phyloP scores from a whole-genome alignment of 2,888 invertebrate species.

The Chrysina gloriosa region DNA sequence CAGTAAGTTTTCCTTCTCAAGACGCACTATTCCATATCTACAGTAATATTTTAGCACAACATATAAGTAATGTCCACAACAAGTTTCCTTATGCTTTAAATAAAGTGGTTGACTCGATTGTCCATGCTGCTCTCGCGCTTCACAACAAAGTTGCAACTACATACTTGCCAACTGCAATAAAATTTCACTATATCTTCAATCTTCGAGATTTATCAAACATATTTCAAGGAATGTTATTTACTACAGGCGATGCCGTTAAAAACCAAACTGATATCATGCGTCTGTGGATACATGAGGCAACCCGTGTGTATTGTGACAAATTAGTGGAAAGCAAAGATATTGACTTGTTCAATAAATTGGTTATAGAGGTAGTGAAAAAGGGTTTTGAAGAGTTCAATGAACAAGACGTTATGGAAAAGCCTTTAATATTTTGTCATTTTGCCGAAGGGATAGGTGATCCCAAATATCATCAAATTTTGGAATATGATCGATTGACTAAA shows the following conservation, averaged over 20 bases:
- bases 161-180: slow-evolving; percentile 93
- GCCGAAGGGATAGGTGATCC: slow-evolving; percentile 91
- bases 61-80: slow-evolving; percentile 73
- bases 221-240: slow-evolving; percentile 91
- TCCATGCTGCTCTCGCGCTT: slow-evolving; percentile 78
- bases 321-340: slow-evolving; percentile 84
- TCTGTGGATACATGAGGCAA: slow-evolving; percentile 91
- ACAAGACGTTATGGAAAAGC: slow-evolving; percentile 75
- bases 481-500: slow-evolving; percentile 77
- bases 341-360: slow-evolving; percentile 77
- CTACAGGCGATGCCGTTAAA: slow-evolving; percentile 79
- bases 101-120: slow-evolving; percentile 72
- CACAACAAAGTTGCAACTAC: slow-evolving; percentile 80
- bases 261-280: slow-evolving; percentile 78
- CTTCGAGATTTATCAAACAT: slow-evolving; percentile 92
- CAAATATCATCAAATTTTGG: slow-evolving; percentile 85
- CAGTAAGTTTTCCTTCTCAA: slow-evolving; percentile 85
- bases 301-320: slow-evolving; percentile 92
- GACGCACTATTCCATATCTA: slow-evolving; percentile 89
- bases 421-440: slow-evolving; percentile 92
- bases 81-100: slow-evolving; percentile 74
- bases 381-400: slow-evolving; percentile 81
- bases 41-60: slow-evolving; percentile 83
- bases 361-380: slow-evolving; percentile 83
- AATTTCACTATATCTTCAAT: slow-evolving; percentile 96